Evolutionary conservation across 2,113 vertebrate species (phyloP), one percentile per base, ranked within the genome.

Genomic region (Microcebus tavaratra): DNA sequence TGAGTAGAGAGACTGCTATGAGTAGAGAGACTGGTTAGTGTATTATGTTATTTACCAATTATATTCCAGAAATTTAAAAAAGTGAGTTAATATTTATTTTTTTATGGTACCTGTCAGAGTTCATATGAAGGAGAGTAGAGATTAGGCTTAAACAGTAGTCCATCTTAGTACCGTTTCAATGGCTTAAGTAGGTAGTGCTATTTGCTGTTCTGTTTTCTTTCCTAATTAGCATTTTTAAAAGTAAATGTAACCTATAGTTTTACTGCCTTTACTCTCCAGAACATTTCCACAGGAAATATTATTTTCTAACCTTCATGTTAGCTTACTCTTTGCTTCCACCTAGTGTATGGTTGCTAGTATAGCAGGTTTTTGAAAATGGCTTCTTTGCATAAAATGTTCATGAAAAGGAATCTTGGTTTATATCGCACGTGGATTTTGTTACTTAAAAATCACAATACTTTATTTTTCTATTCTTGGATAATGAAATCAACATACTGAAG

Each of bases 321-420:
- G 27, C 96, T 98, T 98, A 91, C 90, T 96, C 97, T 98, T 98
- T 99, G 98, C 98, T 99, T 96, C 99, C 99, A 98, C 94, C 99
- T 98, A 98, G 96, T 90, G 99, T 13, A 45, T n/a, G 10, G 1
- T 88, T n/a, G 21, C 31, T 86, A 93, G 45, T 75, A 85, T 42
- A 65, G 42, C 76, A 85, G 45, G 39, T 42, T 95, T 45, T 76
- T 23, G 68, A 73, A 94, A 95, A 63, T 36, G 68, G 20, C 68
- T 11, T 78, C 59, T 91, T 92, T 92, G 63, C 73, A 48, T 70
- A 89, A 95, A 92, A 81, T 53, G n/a, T 91, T 94, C 53, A 10
- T 39, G 42, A 87, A 81, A 93, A 92, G n/a, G 36, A 96, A 90
- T 67, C 45, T 87, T 39, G 53, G 29, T 63, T 93, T 89, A 15